phyloP scores from a whole-genome alignment of 2,113 vertebrate genomes.

The Gasterosteus aculeatus region DNA sequence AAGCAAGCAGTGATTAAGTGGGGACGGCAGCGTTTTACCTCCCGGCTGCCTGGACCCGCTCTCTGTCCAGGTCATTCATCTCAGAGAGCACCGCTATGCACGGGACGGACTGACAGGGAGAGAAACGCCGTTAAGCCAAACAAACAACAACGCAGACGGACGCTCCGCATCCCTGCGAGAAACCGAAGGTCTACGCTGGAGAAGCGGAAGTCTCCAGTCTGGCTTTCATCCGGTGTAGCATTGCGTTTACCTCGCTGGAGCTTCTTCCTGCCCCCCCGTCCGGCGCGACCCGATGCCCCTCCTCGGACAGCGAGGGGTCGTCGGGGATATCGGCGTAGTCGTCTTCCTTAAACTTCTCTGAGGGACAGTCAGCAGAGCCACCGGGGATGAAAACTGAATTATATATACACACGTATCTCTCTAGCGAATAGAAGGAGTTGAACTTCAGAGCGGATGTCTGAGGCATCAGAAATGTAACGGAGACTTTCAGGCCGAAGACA shows the following conservation, averaged over 20 bases:
- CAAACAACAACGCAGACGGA: constrained; percentile 29
- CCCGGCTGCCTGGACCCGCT: constrained; percentile 54
- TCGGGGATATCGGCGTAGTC: constrained; percentile 83
- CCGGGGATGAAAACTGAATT: background rate
- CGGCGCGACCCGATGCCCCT: constrained; percentile 78
- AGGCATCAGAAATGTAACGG: background rate
- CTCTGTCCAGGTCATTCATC: constrained; percentile 71
- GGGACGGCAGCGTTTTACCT: constrained; percentile 51
- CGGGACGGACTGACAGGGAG: constrained; percentile 70
- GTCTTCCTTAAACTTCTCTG: constrained; percentile 82
- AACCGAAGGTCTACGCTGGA: constrained; percentile 39
- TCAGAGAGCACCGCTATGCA: constrained; percentile 76
- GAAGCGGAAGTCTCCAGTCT: constrained; percentile 73
- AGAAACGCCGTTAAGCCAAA: constrained; percentile 19
- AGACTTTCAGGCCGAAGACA: background rate
- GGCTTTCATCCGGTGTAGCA: constrained; percentile 75
- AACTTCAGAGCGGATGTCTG: background rate
- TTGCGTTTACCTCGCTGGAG: constrained; percentile 80
- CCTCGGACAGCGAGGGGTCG: constrained; percentile 80
- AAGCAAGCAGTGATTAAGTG: background rate
- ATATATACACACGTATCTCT: background rate
- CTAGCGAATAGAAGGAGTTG: no score
- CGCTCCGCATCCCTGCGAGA: constrained; percentile 34
- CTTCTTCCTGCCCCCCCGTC: constrained; percentile 75
- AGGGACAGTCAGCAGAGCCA: constrained; percentile 6